These are phyloP conservation scores for Pyrgus malvae DNA, from an alignment of 2,888 invertebrate species.

Conservation along the genomic window DNA sequence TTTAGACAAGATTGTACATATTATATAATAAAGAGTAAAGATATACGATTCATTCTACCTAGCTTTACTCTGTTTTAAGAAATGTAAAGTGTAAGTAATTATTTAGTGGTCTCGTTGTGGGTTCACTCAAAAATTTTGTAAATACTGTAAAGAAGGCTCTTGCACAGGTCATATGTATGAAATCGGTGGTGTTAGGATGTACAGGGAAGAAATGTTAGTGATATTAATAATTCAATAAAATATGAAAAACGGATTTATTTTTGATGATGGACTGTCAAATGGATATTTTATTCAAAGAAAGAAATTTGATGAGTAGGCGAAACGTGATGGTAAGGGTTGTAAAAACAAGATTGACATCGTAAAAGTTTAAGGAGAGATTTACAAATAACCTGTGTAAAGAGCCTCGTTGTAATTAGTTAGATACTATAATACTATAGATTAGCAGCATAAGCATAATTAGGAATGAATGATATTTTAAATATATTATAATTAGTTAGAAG, in stretches of 20 bases:
- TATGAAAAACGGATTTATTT: conserved; percentile 20
- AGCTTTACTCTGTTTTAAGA: conserved; percentile 60
- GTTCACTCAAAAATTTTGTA: conserved; percentile 56
- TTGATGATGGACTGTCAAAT: conserved; percentile 7
- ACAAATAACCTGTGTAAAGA: conserved; percentile 20
- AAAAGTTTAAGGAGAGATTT: not conserved
- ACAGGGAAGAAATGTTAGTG: conserved; percentile 18
- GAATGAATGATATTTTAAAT: conserved; percentile 59
- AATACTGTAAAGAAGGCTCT: conserved; percentile 47
- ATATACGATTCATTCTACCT: conserved; percentile 75
- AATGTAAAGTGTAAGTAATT: conserved; percentile 68
- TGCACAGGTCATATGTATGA: conserved; percentile 32
- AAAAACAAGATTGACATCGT: not conserved
- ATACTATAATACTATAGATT: conserved; percentile 38
- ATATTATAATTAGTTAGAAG: conserved; percentile 55
- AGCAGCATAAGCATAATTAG: conserved; percentile 44
- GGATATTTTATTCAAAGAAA: not conserved
- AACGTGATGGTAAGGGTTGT: not conserved
- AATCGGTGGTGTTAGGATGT: conserved; percentile 10
- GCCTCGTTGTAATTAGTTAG: conserved; percentile 16
- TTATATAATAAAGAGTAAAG: conserved; percentile 56
- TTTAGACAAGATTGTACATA: conserved; percentile 59
- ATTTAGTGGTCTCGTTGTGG: conserved; percentile 51
- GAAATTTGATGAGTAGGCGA: not conserved
- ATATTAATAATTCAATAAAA: conserved; percentile 8